These are phyloP conservation scores for Pristionchus entomophagus DNA, from an alignment of 2,888 invertebrate species.

Conservation along the genomic window DNA sequence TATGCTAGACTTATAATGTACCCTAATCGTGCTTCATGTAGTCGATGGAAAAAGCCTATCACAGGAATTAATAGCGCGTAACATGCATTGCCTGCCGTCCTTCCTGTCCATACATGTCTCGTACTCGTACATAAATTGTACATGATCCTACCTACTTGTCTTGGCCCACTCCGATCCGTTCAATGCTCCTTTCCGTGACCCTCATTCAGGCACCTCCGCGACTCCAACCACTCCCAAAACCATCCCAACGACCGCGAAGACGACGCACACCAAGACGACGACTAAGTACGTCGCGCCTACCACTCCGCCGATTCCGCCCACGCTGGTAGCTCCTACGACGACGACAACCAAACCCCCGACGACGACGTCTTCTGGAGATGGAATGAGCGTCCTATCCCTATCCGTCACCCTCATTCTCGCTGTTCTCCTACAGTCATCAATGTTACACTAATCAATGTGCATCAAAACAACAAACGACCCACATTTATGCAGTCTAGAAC, in stretches of 20 bases:
- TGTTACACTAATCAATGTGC: no score
- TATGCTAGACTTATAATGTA: no score
- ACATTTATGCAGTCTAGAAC: constrained; percentile 29
- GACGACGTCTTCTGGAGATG: neutral
- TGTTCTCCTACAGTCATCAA: neutral
- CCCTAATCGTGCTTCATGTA: no score
- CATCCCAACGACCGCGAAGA: neutral
- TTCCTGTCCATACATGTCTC: no score
- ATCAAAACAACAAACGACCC: neutral
- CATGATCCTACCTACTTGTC: no score
- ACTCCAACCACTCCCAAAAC: neutral
- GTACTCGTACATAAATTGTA: no score
- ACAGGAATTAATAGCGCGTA: no score
- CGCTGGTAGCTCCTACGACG: neutral
- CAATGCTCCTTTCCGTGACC: no score
- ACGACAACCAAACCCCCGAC: neutral
- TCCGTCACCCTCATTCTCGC: neutral
- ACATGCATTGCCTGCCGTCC: no score
- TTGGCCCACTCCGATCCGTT: no score
- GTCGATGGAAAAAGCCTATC: no score
- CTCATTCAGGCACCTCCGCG: neutral
- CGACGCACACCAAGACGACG: neutral
- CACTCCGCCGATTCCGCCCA: neutral
- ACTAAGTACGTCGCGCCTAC: neutral
- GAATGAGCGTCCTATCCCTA: neutral